phyloP scores from a whole-genome alignment of 2,113 vertebrate species.

The Antechinus flavipes region DNA sequence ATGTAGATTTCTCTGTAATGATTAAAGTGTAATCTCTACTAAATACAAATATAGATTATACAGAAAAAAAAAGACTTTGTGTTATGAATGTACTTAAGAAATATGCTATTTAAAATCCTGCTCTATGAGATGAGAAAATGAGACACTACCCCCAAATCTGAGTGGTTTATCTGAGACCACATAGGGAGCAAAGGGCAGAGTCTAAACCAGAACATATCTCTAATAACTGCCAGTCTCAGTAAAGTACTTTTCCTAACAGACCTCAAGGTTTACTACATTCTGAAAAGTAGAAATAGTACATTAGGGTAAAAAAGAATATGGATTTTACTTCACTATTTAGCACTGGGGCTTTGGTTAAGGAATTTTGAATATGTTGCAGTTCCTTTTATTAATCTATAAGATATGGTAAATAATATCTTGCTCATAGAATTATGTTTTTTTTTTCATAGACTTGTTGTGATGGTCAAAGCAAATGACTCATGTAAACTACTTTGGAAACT shows the following conservation, averaged over 20 bases:
- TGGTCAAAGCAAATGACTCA: background rate
- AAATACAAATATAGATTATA: background rate
- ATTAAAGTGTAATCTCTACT: background rate
- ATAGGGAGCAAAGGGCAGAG: background rate
- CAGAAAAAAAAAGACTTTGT: background rate
- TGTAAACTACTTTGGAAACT: background rate
- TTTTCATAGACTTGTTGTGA: too few species aligned
- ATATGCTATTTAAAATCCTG: background rate
- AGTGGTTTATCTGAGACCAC: background rate
- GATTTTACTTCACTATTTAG: background rate
- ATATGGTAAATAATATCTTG: background rate
- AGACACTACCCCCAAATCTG: background rate
- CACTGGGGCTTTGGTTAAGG: background rate
- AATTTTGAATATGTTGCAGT: background rate
- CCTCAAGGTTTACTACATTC: background rate
- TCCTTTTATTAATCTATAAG: background rate
- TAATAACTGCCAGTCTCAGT: background rate
- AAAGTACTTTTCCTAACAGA: background rate
- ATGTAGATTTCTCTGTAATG: background rate
- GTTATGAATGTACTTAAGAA: background rate
- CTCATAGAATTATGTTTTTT: background rate
- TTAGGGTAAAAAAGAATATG: background rate
- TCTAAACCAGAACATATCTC: background rate
- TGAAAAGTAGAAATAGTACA: background rate
- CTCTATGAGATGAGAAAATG: background rate